Base-by-base conservation (phyloP, 2,888 invertebrate species). In the Parochlus steinenii region DNA sequence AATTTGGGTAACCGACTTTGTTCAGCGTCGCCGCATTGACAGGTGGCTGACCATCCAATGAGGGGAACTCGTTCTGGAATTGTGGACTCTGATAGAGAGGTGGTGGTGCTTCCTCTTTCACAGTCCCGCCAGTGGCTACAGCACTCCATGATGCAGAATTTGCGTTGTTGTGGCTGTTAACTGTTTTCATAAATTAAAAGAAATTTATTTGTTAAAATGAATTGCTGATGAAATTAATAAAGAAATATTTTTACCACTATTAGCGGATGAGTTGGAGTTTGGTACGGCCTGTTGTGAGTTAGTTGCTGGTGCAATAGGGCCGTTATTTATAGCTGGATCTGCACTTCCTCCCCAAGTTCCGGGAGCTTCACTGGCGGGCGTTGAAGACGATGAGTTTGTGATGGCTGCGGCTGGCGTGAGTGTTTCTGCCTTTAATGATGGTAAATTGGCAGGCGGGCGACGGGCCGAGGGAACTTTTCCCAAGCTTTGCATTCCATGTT, bases 401-500 rank as follows among this genome's bases (percentile, higher is more conserved):
- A 44, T 30, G 33, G 33, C 33, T 33, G 25, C 26, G 53, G 67
- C 72, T 55, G 75, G 74, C 44, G 49, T 47, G 46, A 45, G 54
- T 42, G 64, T 70, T 71, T 98, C 97, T 61, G 93, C 89, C 73
- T 92, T 97, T 67, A 97, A 67, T 74, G 95, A 97, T 61, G 97
- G 97, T 65, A 97, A 71, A 71, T 95, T 92, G 60, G 89, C 92
- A 63, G 97, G 95, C 69, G 95, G 90, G 63, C 97, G 82, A 68
- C 97, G 82, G 61, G 89, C 87, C 65, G 83, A 85, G 63, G 86
- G 87, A 67, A 95, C 87, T 77, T 95, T 97, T 67, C 97, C 97
- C 79, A 98, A 79, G 70, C 82, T 83, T 82, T 97, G 97, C 82
- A 97, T 87, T 74, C 95, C 95, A 92, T 95, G 92, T 77, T 93